Evolutionary conservation across 2,888 invertebrate species (phyloP), one percentile per base, ranked within the genome.

Genomic region (Epistrophella euchroma): DNA sequence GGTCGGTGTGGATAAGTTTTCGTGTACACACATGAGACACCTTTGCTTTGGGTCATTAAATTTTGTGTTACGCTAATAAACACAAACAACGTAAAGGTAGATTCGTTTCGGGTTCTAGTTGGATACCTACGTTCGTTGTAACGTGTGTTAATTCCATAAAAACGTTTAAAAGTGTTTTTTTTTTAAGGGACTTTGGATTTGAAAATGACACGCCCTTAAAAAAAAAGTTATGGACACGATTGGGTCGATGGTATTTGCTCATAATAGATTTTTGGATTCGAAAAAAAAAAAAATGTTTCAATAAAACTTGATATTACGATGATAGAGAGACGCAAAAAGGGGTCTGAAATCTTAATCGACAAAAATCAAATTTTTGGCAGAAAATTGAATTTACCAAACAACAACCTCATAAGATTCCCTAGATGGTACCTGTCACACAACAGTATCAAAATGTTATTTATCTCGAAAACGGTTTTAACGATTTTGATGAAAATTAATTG

Each of bases 21-120:
- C 25, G 22, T 11, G 22, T 45, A 19, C 28, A 62, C 9, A 22
- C 72, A 80, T 56, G 74, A 56, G 32, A 73, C 74, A 81, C 86
- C 82, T 86, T 82, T 78, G 86, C 77, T 82, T 15, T 71, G 82
- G 77, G 82, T 78, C 86, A 82, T 86, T 86, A 86, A 86, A 68
- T 82, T 77, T 66, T 45, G 58, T 86, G 86, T 86, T 86, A 82
- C 86, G 86, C 77, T 82, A 71, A 74, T 78, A 78, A 71, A 70
- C 78, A 77, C 86, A 74, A 74, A 86, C 78, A 78, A 82, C 73
- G 62, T 55, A 25, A 56, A 81, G 50, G 37, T 64, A 55, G 45
- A 73, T 73, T 81, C 40, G 76, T 66, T 60, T 66, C 17, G 70
- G 70, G 56, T 71, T 74, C 47, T 68, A 56, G n/a, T 77, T 19